A percentile compares a stretch with the other conserved stretches of the same genome.
Evolutionary conservation across 2,113 vertebrate species (phyloP).

Genomic region (Odontesthes bonariensis): DNA sequence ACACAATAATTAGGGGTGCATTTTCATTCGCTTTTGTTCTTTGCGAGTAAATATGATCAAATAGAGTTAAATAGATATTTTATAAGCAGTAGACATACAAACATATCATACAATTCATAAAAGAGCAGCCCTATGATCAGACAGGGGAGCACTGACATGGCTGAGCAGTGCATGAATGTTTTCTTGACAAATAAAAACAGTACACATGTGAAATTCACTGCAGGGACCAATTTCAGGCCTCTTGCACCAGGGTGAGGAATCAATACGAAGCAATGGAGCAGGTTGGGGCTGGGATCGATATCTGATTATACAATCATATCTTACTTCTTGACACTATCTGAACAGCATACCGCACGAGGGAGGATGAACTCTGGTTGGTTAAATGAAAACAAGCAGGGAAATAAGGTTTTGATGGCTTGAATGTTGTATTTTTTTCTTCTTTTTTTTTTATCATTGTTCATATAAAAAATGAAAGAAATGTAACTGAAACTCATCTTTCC

Average conservation of each 20-base stretch:
- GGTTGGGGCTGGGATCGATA: conserved; percentile 66
- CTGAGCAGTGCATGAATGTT: conserved; percentile 73
- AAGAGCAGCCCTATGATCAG: conserved; percentile 24
- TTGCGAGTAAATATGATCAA: conserved; percentile 9
- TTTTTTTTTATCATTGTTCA: conserved; percentile 13
- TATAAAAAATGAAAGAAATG: conserved; percentile 34
- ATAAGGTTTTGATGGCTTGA: conserved; percentile 30
- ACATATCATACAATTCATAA: not conserved
- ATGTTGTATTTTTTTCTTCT: not conserved
- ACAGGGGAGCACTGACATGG: conserved; percentile 42
- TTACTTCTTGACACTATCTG: conserved; percentile 72
- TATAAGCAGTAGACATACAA: conserved; percentile 1
- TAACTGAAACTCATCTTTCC: conserved; percentile 2
- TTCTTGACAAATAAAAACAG: conserved; percentile 74
- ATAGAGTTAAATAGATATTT: conserved; percentile 2
- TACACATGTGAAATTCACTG: conserved; percentile 52
- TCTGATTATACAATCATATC: conserved; percentile 81
- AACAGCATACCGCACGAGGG: conserved; percentile 26
- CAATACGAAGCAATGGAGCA: conserved; percentile 68
- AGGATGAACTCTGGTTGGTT: conserved; percentile 32
- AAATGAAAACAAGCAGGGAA: conserved; percentile 51
- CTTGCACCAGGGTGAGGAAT: conserved; percentile 64
- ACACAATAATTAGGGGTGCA: not conserved
- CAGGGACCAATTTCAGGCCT: conserved; percentile 73
- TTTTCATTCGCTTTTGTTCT: not conserved